phyloP scores from a whole-genome alignment of 2,888 invertebrate species.

The Heteropelma amictum region DNA sequence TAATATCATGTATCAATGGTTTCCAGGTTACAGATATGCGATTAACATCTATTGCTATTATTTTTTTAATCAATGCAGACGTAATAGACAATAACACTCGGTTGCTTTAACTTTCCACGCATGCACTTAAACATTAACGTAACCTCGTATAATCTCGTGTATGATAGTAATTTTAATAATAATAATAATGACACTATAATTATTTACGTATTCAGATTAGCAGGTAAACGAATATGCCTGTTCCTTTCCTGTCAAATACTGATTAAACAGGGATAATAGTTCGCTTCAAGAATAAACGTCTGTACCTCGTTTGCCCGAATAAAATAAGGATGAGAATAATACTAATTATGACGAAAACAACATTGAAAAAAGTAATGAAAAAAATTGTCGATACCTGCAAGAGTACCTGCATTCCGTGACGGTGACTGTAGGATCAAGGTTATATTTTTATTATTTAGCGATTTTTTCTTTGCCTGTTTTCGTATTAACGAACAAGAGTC shows the following conservation, averaged over 20 bases:
- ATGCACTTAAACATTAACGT: not conserved
- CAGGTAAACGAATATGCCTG: constrained; percentile 30
- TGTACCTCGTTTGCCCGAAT: constrained; percentile 5
- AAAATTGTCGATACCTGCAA: too few species aligned
- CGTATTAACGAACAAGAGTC: not conserved
- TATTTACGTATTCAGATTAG: constrained; percentile 26
- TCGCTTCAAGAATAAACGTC: constrained; percentile 1
- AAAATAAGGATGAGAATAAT: constrained; percentile 11
- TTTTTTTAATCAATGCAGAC: constrained; percentile 11
- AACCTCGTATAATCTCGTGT: not conserved
- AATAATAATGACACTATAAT: constrained; percentile 6
- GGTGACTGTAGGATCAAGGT: too few species aligned
- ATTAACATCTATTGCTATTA: constrained; percentile 24
- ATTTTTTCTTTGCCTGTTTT: not conserved
- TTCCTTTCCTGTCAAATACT: constrained; percentile 44
- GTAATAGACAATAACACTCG: constrained; percentile 29
- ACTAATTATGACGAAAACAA: constrained; percentile 9
- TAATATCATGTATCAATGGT: not conserved
- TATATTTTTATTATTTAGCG: not conserved
- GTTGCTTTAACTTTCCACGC: not conserved
- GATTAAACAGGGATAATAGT: constrained; percentile 36
- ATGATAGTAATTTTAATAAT: not conserved
- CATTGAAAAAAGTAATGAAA: constrained; percentile 12
- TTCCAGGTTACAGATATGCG: constrained; percentile 10
- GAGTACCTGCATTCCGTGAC: too few species aligned